These are phyloP conservation scores for Hydrotaea cyrtoneurina DNA, from an alignment of 2,888 invertebrate genomes.

Conservation along the genomic window DNA sequence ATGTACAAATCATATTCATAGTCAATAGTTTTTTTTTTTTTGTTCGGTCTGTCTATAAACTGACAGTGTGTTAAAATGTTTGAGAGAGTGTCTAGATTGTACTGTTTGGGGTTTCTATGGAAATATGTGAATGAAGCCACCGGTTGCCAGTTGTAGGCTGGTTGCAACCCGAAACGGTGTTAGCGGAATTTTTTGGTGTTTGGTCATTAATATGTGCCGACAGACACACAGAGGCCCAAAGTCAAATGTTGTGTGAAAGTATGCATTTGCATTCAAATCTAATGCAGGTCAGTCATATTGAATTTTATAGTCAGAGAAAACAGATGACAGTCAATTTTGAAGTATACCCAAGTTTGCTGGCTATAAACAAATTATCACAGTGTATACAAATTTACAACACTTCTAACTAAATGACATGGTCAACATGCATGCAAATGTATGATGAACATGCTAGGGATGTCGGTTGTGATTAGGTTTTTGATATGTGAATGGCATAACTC, in stretches of 20 bases:
- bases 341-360: not conserved
- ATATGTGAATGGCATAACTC: no score
- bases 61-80: conserved; percentile 6
- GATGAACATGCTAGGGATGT: no score
- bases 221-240: conserved; percentile 51
- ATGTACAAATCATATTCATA: conserved; percentile 25
- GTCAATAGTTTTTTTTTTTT: not conserved
- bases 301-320: not conserved
- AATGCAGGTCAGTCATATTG: not conserved
- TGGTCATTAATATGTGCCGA: not conserved
- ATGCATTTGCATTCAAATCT: not conserved
- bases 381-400: not conserved
- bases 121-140: conserved; percentile 32
- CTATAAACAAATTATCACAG: conserved; percentile 24
- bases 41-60: not conserved
- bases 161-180: not conserved
- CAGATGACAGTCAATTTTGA: conserved; percentile 3
- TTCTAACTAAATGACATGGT: no score
- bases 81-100: not conserved
- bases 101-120: conserved; percentile 7
- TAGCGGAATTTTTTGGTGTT: conserved; percentile 6
- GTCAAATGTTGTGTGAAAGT: conserved; percentile 39
- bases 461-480: no score
- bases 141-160: conserved; percentile 42
- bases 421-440: no score